Evolutionary conservation across 2,888 invertebrate species (phyloP).

Genomic region (Athalia rosae): DNA sequence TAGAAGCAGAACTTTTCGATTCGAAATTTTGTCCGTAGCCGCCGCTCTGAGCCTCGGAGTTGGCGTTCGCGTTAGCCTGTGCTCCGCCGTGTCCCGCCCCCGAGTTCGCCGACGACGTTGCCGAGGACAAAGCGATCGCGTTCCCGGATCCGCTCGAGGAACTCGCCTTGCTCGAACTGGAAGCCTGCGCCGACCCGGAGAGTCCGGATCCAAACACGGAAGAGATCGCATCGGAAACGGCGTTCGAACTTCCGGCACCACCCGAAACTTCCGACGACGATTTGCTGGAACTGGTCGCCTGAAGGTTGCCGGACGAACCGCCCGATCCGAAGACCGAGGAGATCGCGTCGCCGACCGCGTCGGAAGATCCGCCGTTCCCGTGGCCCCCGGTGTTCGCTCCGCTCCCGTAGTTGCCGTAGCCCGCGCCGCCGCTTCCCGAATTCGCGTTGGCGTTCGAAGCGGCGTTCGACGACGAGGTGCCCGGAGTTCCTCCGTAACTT

Average conservation of each 20-base stretch:
- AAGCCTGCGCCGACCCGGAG: not conserved
- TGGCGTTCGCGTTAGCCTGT: conserved; percentile 56
- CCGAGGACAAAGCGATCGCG: not conserved
- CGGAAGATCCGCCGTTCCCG: conserved; percentile 26
- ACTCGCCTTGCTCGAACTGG: conserved; percentile 18
- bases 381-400: conserved; percentile 2
- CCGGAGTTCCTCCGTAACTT: conserved; percentile 4
- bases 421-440: not conserved
- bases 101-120: not conserved
- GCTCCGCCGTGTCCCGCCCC: conserved; percentile 52
- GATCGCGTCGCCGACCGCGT: not conserved
- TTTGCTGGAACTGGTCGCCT: conserved; percentile 54
- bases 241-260: not conserved
- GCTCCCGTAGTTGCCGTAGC: conserved; percentile 10
- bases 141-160: conserved; percentile 2
- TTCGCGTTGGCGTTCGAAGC: not conserved
- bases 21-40: conserved; percentile 48
- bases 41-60: conserved; percentile 49
- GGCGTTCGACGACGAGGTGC: not conserved
- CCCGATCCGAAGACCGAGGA: conserved; percentile 23
- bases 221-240: conserved; percentile 4
- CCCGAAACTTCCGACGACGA: conserved; percentile 10
- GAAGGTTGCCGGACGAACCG: not conserved
- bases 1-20: conserved; percentile 58
- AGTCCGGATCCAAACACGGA: conserved; percentile 20